Conservation (phyloP, 2,113 vertebrate species). For the Pteropus alecto region DNA sequence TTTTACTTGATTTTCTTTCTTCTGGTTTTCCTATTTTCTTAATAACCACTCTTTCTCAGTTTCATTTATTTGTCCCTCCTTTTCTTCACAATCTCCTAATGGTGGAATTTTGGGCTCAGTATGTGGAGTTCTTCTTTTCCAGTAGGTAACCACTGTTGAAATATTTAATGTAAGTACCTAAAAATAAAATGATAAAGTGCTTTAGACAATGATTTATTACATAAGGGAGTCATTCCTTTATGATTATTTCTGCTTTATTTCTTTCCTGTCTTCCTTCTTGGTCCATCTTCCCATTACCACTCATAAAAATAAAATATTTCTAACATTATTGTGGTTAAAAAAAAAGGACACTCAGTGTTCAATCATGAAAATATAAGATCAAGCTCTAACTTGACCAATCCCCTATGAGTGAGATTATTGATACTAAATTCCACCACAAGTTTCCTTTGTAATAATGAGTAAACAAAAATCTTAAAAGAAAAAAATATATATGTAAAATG, state of each 20-base stretch:
- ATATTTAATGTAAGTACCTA: neutral
- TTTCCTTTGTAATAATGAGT: neutral
- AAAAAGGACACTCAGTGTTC: neutral
- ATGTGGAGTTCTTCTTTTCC: neutral
- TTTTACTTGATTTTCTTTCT: neutral
- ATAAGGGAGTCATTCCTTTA: neutral
- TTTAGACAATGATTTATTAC: neutral
- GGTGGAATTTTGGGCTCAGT: neutral
- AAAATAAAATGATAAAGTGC: slow-evolving; percentile 7
- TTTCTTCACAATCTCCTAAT: neutral
- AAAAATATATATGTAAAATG: slow-evolving; percentile 41
- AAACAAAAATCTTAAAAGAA: slow-evolving; percentile 45
- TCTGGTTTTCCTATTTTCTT: neutral
- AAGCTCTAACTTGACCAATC: neutral
- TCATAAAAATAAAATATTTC: slow-evolving; percentile 24
- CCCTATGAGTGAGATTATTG: neutral
- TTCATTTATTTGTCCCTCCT: neutral
- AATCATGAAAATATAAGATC: neutral
- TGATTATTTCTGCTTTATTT: neutral
- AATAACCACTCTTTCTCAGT: neutral
- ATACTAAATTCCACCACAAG: slow-evolving; percentile 58
- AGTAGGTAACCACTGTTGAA: neutral
- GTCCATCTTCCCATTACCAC: neutral
- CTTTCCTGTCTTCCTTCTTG: neutral
- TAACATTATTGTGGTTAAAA: neutral